Conservation (phyloP, 2,113 vertebrate species). For the Halcyon malimbica region DNA sequence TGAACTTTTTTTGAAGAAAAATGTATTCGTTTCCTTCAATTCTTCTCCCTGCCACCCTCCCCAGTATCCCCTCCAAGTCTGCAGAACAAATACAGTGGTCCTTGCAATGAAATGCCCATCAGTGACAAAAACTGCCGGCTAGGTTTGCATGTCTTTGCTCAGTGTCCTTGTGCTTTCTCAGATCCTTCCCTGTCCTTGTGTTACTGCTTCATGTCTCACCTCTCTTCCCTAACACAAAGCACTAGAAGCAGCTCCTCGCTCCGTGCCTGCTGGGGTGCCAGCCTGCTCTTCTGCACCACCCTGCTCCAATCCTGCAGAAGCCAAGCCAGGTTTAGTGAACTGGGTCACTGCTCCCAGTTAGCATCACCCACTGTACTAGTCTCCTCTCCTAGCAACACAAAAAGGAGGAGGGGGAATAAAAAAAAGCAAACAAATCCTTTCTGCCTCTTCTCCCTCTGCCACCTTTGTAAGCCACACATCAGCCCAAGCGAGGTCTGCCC, state of each 20-base stretch:
- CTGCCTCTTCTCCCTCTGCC: neutral
- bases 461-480: slow-evolving; percentile 76
- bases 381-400: slow-evolving; percentile 70
- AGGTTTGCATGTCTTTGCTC: neutral
- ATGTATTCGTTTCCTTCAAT: neutral
- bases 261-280: neutral
- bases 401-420: neutral
- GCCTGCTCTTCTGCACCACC: neutral
- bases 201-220: neutral
- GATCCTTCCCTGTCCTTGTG: neutral
- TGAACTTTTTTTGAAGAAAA: neutral
- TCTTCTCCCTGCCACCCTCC: neutral
- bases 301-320: slow-evolving; percentile 53
- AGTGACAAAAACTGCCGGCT: neutral
- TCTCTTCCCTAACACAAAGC: neutral
- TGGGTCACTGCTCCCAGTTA: slow-evolving; percentile 78
- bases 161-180: neutral
- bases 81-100: neutral
- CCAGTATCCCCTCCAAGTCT: neutral
- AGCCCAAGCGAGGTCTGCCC: slow-evolving; percentile 70
- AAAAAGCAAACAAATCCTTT: slow-evolving; percentile 5
- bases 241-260: neutral
- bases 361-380: slow-evolving; percentile 74
- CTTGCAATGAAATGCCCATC: neutral
- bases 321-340: slow-evolving; percentile 73